Base-by-base conservation (phyloP, 1,140 invertebrate species). In the Zophobas morio region DNA sequence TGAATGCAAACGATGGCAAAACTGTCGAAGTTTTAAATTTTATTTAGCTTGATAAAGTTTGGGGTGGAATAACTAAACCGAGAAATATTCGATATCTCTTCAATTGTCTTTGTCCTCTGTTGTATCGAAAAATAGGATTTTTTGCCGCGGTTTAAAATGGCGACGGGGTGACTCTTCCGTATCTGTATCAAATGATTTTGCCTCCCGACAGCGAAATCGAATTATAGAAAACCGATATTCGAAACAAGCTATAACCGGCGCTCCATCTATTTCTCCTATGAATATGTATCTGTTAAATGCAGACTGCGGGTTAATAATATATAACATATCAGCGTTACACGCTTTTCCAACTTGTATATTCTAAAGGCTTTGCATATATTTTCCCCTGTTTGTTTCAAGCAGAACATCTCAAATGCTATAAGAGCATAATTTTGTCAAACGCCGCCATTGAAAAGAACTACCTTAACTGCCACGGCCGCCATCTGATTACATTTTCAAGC, bases 221-320 rank as follows among this genome's bases (percentile, higher is more conserved):
- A 53, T 72, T 72, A 72, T 72, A 72, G 32, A 37, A 72, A 72
- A 72, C 70, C 70, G 47, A 72, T 72, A 72, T 51, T 35, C 46
- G 70, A 51, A 71, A 72, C 70, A 72, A 72, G 63, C 63, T n/a
- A 70, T 70, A 70, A 39, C 1, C 46, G n/a, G 5, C 33, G 2
- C 51, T 72, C 35, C 42, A 46, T 51, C 47, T 72, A 35, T 53
- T 53, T 53, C 47, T 71, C 40, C 40, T 40, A 37, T 72, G 70
- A 72, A 72, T 72, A 72, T 72, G 47, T 40, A 72, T 72, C 53
- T 51, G 70, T 35, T 72, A 72, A 72, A 72, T 53, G 42, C 36
- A 49, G 20, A 32, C 70, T 49, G 37, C 36, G 36, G 47, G 1
- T 42, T 71, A 72, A 72, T 60, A 60, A 36, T 60, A 60, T 37